Evolutionary conservation across 53 echinoderm and acorn worm genomes (phyloP), one percentile per base, ranked within the genome.

Genomic region (Holothuria leucospilota): DNA sequence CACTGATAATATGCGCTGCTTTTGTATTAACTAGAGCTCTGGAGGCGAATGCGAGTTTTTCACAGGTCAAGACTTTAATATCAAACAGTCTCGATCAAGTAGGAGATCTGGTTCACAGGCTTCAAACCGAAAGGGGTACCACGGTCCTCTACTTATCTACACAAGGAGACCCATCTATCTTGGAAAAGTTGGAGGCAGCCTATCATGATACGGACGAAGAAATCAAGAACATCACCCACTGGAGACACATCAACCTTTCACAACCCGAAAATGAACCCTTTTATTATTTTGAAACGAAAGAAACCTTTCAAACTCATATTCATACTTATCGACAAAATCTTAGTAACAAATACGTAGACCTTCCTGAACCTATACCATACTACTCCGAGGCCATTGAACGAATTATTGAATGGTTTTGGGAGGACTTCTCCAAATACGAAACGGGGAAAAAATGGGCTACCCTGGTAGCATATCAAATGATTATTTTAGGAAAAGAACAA

Each of bases 401-500:
- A 6, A 91, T 94, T 62, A 94, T 94, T 56, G 91, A 92, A 63
- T 96, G 94, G 96, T 85, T 96, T 27, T 94, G 89, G 81, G 92
- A 96, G 86, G 92, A 92, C 60, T 94, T 96, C 26, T 90, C 91
- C 4, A 91, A 89, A 63, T 96, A 94, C 59, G 94, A 93, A 1
- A 94, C 92, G 39, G 94, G 93, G 51, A 91, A 94, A 9, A 62
- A 94, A 20, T 96, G 96, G 96, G 91, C 93, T 78, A 93, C 89
- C 6, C 87, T 96, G 18, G 96, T 96, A 2, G 94, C 94, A 64
- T 96, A 92, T 53, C 97, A 96, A 78, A 85, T 96, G 29, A 49
- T 96, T 20, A 96, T 95, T 59, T 88, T 96, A 39, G 97, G 92
- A 6, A 96, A 94, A 94, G 97, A 96, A 84, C 94, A 96, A 86